Percentiles rank a stretch among this genome's conserved stretches.
These are phyloP conservation scores for Bubo blakistoni DNA, from an alignment of 2,113 vertebrate species.

Conservation along the genomic window DNA sequence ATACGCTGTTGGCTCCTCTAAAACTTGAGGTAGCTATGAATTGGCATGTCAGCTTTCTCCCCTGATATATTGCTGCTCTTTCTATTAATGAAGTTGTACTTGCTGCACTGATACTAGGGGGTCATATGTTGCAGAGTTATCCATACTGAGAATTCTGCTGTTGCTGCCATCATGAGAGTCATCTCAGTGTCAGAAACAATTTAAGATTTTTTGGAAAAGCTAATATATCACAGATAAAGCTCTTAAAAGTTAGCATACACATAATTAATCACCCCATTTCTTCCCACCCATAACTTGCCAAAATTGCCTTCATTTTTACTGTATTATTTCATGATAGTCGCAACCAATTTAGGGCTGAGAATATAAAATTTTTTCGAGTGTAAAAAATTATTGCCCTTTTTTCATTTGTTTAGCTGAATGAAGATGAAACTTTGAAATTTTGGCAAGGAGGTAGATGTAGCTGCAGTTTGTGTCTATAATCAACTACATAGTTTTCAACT, in stretches of 20 bases:
- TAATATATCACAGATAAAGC: not conserved
- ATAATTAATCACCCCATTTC: not conserved
- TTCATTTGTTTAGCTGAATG: not conserved
- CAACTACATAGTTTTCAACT: not conserved
- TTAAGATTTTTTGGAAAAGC: not conserved
- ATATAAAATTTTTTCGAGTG: not conserved
- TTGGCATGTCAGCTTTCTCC: not conserved
- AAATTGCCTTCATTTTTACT: not conserved
- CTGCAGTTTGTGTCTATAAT: not conserved
- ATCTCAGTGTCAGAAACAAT: not conserved
- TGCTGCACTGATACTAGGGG: not conserved
- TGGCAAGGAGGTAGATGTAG: not conserved
- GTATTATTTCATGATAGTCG: not conserved
- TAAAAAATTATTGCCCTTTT: not conserved
- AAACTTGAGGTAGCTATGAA: not conserved
- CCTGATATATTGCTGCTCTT: not conserved
- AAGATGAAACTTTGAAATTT: not conserved
- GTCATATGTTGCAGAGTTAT: not conserved
- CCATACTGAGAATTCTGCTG: not conserved
- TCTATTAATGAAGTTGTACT: not conserved
- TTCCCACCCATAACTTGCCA: not conserved
- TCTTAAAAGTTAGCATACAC: not conserved
- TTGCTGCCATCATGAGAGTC: not conserved
- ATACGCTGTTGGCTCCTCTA: not conserved
- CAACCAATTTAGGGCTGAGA: not conserved